Evolutionary conservation across 2,113 vertebrate genomes (phyloP), one percentile per base, ranked within the genome.

Genomic region (Dasypus novemcinctus): DNA sequence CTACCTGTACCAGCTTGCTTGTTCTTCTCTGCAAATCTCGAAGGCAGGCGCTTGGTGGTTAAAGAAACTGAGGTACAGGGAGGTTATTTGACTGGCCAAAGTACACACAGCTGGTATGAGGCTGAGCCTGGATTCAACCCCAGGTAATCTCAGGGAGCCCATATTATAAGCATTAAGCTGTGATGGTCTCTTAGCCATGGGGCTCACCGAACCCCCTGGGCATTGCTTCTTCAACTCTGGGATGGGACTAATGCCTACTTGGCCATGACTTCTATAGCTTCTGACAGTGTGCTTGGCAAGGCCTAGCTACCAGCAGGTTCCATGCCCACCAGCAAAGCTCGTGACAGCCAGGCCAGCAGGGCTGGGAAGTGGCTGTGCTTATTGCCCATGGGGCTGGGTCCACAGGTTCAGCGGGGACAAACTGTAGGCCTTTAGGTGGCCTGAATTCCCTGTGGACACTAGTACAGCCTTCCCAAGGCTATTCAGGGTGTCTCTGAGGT

Each of bases 61-160:
- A 57, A 83, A 82, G 75, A 91, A 92, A 95, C 54, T 78, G 41
- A 93, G 46, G 75, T 66, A 29, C 36, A 33, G 36, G 36, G 21
- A 57, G 27, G 41, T 43, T 23, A 7, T 4, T 0, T 8, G 79
- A 74, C 36, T 69, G 41, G 7, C 17, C 23, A 18, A 17, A 91
- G 43, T 57, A 68, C 81, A 36, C 46, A 20, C 1, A 71, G 25
- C 13, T 1, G 1, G 36, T n/a, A 4, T 0, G 14, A 25, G 59
- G 63, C 92, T 75, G 81, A 84, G 29, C 5, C 21, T 0, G 0
- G 59, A 11, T 43, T 17, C 69, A 21, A 25, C n/a, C n/a, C 3
- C 2, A 0, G 33, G 29, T 21, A 10, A 17, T 57, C 13, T 76
- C 43, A 43, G 0, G 66, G 23, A 87, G 20, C 21, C 1, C 46